Evolutionary conservation across 2,888 invertebrate species (phyloP).

Genomic region (Agrenia bidenticulata): DNA sequence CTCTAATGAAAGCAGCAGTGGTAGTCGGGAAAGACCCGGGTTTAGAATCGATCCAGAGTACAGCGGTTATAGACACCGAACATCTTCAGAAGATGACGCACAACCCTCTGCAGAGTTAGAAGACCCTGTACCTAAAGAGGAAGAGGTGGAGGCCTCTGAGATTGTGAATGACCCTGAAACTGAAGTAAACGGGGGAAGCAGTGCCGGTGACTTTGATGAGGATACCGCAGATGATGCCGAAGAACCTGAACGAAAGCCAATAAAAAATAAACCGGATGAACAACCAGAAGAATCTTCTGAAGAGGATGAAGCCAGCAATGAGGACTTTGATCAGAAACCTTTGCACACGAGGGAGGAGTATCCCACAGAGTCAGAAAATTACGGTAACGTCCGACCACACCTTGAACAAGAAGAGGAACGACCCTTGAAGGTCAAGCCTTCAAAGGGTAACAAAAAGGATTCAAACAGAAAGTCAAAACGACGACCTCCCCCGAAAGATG

Average conservation of each 20-base stretch:
- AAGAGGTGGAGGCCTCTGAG: conserved; percentile 26
- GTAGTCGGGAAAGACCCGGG: conserved; percentile 17
- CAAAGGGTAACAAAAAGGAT: conserved; percentile 3
- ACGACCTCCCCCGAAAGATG: not conserved
- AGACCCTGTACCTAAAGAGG: conserved; percentile 25
- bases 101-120: conserved; percentile 18
- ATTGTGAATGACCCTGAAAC: not conserved
- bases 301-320: conserved; percentile 24
- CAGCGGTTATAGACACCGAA: conserved; percentile 16
- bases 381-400: conserved; percentile 18
- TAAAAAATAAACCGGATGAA: conserved; percentile 2
- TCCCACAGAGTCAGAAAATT: not conserved
- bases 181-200: not conserved
- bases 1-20: conserved; percentile 22
- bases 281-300: conserved; percentile 25
- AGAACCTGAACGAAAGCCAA: not conserved
- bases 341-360: conserved; percentile 6
- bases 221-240: conserved; percentile 14
- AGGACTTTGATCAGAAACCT: not conserved
- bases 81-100: conserved; percentile 8
- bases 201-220: conserved; percentile 20
- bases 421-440: not conserved
- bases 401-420: not conserved
- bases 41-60: not conserved
- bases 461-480: not conserved